Evolutionary conservation across 2,797 vertebrate genomes (phyloP), one percentile per base, ranked within the genome.

Genomic region (Pipistrellus nathusii): DNA sequence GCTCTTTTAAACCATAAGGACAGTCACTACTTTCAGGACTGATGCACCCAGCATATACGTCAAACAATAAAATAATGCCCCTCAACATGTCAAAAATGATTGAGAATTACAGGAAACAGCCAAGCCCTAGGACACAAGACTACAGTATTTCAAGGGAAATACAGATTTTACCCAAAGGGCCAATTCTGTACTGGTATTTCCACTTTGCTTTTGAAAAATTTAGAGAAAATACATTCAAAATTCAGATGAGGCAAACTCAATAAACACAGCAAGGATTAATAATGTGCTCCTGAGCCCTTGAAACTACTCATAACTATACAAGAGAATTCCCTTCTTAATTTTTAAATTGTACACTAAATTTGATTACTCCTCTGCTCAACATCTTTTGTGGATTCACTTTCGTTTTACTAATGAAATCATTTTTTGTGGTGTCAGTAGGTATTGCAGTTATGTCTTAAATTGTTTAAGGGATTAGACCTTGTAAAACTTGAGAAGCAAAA

Each of bases 281-380:
- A 62, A 80, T 20, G 5, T 11, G 15, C 17, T 72, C 3, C 18
- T 6, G 12, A 35, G 5, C 3, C 44, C 4, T 41, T 68, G 91
- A 89, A 78, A 84, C 20, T 51, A 76, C 13, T 11, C 38, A 51
- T 38, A 91, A 53, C n/a, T 89, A 11, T 35, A 32, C 4, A 81
- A 68, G 1, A 82, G 8, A 62, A 83, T 86, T 80, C 6, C 18
- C 5, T 84, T 21, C 23, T 72, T 72, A 78, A 68, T 59, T 85
- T 94, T 76, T 90, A 72, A 53, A 62, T 59, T 91, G 77, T 62
- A 64, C 0, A 55, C 53, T 68, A 69, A 80, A 59, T 83, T 83
- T 38, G 11, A 80, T 64, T 27, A 53, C 1, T 30, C 13, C 3
- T 68, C 55, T 51, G 8, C 4, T 90, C 75, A 94, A 62, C 17